Percentiles rank a stretch among this genome's conserved stretches.
phyloP scores from a whole-genome alignment of 2,888 invertebrate genomes.

The Leptarthrus brevirostris region DNA sequence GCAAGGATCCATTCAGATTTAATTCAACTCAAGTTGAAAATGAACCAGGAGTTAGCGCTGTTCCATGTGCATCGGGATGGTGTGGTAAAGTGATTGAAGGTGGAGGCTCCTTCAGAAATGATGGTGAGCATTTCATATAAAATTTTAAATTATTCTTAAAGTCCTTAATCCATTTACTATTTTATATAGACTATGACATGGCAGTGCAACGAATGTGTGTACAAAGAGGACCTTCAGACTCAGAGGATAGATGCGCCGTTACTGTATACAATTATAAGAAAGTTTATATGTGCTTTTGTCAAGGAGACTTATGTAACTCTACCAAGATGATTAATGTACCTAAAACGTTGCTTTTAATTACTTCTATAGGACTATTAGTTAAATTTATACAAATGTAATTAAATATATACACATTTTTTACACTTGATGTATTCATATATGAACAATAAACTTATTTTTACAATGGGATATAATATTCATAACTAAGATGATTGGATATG shows the following conservation, averaged over 20 bases:
- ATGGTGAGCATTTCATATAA: constrained; percentile 74
- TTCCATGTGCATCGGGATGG: constrained; percentile 91
- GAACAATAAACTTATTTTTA: too few relatives aligned
- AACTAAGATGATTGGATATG: too few relatives aligned
- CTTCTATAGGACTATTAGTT: background rate
- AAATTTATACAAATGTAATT: background rate
- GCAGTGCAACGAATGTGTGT: constrained; percentile 90
- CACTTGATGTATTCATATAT: background rate
- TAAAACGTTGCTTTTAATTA: background rate
- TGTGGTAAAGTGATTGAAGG: constrained; percentile 91
- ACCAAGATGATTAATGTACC: constrained; percentile 19
- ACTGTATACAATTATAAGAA: constrained; percentile 84
- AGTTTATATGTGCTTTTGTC: constrained; percentile 92
- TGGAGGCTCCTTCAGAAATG: constrained; percentile 79
- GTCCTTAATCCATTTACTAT: too few relatives aligned
- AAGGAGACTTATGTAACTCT: constrained; percentile 86
- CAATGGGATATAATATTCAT: too few relatives aligned
- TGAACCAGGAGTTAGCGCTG: constrained; percentile 78
- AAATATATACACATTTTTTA: background rate
- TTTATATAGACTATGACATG: constrained; percentile 82
- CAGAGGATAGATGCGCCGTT: constrained; percentile 89
- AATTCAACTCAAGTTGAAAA: constrained; percentile 81
- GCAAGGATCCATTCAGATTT: constrained; percentile 85
- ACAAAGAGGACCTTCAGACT: constrained; percentile 87
- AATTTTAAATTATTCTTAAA: too few relatives aligned